Percentiles rank a stretch among this genome's conserved stretches.
Conservation (phyloP, 2,797 vertebrate genomes). For the Sebastes aleutianus region DNA sequence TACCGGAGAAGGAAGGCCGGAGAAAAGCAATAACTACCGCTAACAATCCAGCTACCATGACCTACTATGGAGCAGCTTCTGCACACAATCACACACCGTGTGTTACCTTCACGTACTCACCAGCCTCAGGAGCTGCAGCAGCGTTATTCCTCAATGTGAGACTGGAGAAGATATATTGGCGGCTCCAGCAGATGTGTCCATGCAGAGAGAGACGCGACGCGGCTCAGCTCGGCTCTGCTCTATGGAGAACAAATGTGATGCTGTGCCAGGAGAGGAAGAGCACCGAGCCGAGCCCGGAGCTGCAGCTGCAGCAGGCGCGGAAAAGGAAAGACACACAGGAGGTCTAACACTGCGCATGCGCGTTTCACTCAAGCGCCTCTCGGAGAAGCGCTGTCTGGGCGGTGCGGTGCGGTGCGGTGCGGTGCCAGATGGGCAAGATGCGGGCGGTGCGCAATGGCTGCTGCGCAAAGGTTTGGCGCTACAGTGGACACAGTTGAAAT, state of each 20-base stretch:
- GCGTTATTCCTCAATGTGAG: not conserved
- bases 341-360: constrained; percentile 28
- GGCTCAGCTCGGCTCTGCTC: not conserved
- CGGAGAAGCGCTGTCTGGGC: no score
- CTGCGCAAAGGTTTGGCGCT: no score
- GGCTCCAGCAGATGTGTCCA: constrained; percentile 12
- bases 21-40: not conserved
- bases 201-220: not conserved
- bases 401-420: no score
- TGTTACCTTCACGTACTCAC: constrained; percentile 16
- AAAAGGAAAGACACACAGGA: not conserved
- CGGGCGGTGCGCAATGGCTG: no score
- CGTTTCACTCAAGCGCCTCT: not conserved
- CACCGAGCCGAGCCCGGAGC: not conserved
- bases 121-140: not conserved
- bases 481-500: no score
- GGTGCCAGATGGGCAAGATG: no score
- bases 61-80: not conserved
- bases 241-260: constrained; percentile 41
- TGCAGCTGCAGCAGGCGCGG: constrained; percentile 40
- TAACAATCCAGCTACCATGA: constrained; percentile 3
- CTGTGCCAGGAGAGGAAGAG: constrained; percentile 35
- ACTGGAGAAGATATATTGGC: not conserved
- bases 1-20: constrained; percentile 45
- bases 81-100: constrained; percentile 19